Percentiles rank a stretch among this genome's conserved stretches.
Conservation (phyloP, 2,113 vertebrate genomes). For the Sebastes schlegelii region DNA sequence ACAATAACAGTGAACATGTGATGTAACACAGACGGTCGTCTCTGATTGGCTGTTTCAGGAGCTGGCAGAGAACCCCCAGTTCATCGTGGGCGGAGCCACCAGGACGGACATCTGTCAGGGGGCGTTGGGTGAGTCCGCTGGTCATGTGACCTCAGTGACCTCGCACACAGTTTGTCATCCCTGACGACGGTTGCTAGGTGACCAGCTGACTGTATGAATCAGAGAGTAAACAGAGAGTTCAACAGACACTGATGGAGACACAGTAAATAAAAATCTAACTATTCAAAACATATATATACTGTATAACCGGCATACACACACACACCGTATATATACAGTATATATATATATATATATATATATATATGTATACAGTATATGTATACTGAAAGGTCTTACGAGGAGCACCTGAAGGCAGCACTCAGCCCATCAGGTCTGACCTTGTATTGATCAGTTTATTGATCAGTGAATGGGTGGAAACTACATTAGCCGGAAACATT, state of each 20-base stretch:
- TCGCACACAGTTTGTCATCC: background rate
- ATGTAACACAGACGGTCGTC: background rate
- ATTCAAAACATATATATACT: too few species aligned
- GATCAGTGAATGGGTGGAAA: conserved; percentile 2
- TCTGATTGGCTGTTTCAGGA: conserved; percentile 84
- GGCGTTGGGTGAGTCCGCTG: conserved; percentile 79
- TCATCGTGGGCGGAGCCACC: conserved; percentile 89
- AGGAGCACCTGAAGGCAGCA: conserved; percentile 35
- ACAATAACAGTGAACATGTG: background rate
- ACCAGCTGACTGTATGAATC: background rate
- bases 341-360: background rate
- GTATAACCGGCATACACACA: background rate
- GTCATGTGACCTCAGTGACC: background rate
- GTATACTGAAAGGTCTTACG: background rate
- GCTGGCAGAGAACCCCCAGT: conserved; percentile 84
- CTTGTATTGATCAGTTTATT: conserved; percentile 1
- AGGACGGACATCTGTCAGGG: conserved; percentile 90
- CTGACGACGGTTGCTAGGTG: background rate
- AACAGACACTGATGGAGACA: too few species aligned
- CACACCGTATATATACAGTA: background rate
- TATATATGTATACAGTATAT: background rate
- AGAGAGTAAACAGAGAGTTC: background rate
- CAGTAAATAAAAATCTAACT: too few species aligned
- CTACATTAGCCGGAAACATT: conserved; percentile 23
- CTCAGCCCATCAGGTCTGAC: conserved; percentile 13